phyloP scores from a whole-genome alignment of 2,888 invertebrate species.

The Phengaris arion region DNA sequence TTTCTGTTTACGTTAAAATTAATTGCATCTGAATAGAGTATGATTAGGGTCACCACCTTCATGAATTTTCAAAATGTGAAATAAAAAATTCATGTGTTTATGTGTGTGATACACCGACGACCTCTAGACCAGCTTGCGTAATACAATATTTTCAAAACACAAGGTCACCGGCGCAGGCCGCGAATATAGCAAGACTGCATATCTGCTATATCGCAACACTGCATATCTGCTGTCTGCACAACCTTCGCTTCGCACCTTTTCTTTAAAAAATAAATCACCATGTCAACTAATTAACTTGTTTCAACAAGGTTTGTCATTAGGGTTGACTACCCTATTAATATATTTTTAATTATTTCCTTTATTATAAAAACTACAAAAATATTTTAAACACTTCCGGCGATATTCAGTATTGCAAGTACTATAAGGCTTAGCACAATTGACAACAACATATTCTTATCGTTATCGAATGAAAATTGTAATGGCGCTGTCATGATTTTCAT shows the following conservation, averaged over 20 bases:
- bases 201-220: not conserved
- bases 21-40: too few relatives aligned
- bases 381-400: too few relatives aligned
- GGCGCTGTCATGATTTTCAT: too few relatives aligned
- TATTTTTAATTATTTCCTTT: not conserved
- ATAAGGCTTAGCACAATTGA: too few relatives aligned
- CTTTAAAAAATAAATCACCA: constrained; percentile 23
- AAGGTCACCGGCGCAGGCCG: not conserved
- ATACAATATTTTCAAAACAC: constrained; percentile 4
- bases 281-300: constrained; percentile 23
- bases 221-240: not conserved
- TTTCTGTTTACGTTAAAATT: too few relatives aligned
- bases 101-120: not conserved
- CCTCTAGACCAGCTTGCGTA: constrained; percentile 4
- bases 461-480: too few relatives aligned
- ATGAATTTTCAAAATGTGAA: not conserved
- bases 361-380: too few relatives aligned
- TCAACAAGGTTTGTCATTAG: constrained; percentile 23
- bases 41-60: too few relatives aligned
- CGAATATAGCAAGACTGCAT: constrained; percentile 7
- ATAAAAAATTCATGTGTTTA: not conserved
- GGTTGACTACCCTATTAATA: not conserved
- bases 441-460: too few relatives aligned
- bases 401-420: too few relatives aligned
- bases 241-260: constrained; percentile 24